Conservation (phyloP, 2,888 invertebrate species). For the Pediacus dermestoides region DNA sequence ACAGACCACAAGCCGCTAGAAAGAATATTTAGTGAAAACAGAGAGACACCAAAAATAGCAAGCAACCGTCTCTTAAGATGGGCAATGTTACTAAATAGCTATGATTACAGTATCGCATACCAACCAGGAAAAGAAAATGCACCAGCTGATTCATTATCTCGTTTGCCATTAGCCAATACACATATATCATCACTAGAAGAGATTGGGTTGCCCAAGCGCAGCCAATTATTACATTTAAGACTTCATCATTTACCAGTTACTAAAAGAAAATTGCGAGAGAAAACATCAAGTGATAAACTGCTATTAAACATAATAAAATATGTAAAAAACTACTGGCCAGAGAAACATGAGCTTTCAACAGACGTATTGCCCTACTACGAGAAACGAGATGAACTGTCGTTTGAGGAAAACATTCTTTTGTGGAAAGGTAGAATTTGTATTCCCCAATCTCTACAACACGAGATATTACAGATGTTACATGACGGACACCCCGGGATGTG, state of each 20-base stretch:
- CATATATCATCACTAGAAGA: slow-evolving; percentile 9
- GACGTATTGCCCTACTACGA: slow-evolving; percentile 20
- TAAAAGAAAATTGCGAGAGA: too few species aligned
- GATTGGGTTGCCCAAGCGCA: too few species aligned
- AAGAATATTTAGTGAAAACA: slow-evolving; percentile 13
- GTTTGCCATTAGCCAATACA: slow-evolving; percentile 8
- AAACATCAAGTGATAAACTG: slow-evolving; percentile 9
- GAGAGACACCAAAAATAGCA: slow-evolving; percentile 11
- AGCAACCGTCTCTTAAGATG: slow-evolving; percentile 17
- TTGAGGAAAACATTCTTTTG: slow-evolving; percentile 18
- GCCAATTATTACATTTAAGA: too few species aligned
- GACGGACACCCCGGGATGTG: slow-evolving; percentile 22
- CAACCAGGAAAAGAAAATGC: slow-evolving; percentile 14
- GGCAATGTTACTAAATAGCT: slow-evolving; percentile 14
- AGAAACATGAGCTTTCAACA: slow-evolving; percentile 7
- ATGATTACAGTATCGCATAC: slow-evolving; percentile 13
- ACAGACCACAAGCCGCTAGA: slow-evolving; percentile 19
- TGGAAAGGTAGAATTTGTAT: slow-evolving; percentile 19
- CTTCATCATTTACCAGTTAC: too few species aligned
- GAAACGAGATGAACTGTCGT: slow-evolving; percentile 23
- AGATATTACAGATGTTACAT: slow-evolving; percentile 17
- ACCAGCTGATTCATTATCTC: slow-evolving; percentile 14
- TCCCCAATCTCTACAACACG: slow-evolving; percentile 6
- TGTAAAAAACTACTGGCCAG: slow-evolving; percentile 12
- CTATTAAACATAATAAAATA: slow-evolving; percentile 10